Conservation (phyloP, 2,113 vertebrate genomes). For the Rhinolophus sinicus region DNA sequence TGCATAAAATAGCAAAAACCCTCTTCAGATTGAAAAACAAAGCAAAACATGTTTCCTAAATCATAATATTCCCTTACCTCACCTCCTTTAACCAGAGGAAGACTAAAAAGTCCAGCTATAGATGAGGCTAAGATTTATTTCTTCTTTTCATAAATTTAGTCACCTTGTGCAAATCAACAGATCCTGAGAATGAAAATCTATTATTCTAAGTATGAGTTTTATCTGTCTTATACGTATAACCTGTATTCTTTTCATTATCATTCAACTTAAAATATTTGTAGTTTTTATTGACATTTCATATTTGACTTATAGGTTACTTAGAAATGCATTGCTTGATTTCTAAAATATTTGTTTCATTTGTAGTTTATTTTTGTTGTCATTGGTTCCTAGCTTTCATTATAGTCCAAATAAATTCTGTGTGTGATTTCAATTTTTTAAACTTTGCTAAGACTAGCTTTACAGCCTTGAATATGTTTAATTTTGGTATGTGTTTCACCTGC, state of each 20-base stretch:
- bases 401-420: neutral
- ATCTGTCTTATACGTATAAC: neutral
- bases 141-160: neutral
- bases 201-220: neutral
- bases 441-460: neutral
- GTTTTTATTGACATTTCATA: neutral
- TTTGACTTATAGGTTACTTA: neutral
- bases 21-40: neutral
- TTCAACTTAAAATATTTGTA: neutral
- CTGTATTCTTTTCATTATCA: neutral
- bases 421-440: neutral
- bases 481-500: neutral
- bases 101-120: neutral
- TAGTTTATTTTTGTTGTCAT: neutral
- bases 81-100: neutral
- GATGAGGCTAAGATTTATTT: neutral
- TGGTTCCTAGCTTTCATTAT: neutral
- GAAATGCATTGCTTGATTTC: neutral
- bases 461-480: neutral
- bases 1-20: neutral
- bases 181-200: neutral
- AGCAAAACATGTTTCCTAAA: neutral
- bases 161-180: neutral
- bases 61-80: neutral
- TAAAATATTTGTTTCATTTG: neutral